A percentile compares a stretch with the other conserved stretches of the same genome.
Evolutionary conservation across 2,797 vertebrate genomes (phyloP).

Genomic region (Agapornis canus): DNA sequence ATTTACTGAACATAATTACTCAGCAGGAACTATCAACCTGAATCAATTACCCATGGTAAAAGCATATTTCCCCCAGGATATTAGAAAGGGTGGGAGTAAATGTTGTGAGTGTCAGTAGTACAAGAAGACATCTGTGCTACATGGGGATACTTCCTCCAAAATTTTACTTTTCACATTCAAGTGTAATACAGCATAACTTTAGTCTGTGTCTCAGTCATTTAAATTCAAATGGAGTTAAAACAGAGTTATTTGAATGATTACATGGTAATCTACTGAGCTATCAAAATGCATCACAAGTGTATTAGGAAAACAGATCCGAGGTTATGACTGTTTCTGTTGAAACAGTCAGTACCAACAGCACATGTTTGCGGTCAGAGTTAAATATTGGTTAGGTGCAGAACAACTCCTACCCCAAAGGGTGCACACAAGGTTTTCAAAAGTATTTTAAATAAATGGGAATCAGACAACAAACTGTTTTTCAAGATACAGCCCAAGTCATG

Average conservation of each 20-base stretch:
- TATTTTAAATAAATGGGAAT: background rate
- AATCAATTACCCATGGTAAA: constrained; percentile 27
- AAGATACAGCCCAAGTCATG: background rate
- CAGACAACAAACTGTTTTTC: background rate
- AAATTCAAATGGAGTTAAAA: background rate
- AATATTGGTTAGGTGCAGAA: background rate
- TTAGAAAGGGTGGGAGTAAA: background rate
- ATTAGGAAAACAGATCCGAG: background rate
- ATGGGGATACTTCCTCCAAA: background rate
- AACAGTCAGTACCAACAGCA: background rate
- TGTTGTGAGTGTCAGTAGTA: background rate
- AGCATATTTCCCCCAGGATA: background rate
- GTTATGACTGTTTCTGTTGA: background rate
- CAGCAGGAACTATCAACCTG: constrained; percentile 11
- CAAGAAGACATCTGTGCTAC: background rate
- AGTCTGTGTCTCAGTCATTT: background rate
- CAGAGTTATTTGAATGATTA: background rate
- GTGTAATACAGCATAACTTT: background rate
- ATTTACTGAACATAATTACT: constrained; percentile 34
- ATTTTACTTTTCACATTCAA: background rate
- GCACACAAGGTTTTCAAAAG: background rate
- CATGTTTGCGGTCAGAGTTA: background rate
- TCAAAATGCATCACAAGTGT: background rate
- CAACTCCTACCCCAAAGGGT: background rate
- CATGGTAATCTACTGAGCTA: background rate